These are phyloP conservation scores for Lota lota DNA, from an alignment of 2,113 vertebrate genomes.

Conservation along the genomic window DNA sequence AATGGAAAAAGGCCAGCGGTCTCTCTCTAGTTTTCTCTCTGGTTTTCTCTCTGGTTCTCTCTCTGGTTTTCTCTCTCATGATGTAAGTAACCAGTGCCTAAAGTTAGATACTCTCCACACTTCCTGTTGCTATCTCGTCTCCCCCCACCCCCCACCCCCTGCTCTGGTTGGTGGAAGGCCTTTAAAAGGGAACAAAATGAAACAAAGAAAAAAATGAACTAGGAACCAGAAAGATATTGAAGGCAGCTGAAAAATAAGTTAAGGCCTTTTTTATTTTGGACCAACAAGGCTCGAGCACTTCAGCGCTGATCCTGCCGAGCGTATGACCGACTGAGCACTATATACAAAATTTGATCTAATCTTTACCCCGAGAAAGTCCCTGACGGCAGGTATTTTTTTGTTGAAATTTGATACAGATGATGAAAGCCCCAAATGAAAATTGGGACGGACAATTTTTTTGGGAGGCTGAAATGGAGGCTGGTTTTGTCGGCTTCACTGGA, in stretches of 20 bases:
- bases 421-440: constrained; percentile 37
- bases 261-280: constrained; percentile 26
- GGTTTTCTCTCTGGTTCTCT: too few relatives aligned
- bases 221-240: constrained; percentile 49
- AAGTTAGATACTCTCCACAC: too few relatives aligned
- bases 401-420: constrained; percentile 57
- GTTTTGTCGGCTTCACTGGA: constrained; percentile 41
- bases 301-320: constrained; percentile 24
- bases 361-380: constrained; percentile 31
- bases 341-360: constrained; percentile 59
- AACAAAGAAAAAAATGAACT: too few relatives aligned
- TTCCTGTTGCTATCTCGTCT: too few relatives aligned
- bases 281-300: constrained; percentile 14
- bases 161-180: too few relatives aligned
- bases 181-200: constrained; percentile 33
- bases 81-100: too few relatives aligned
- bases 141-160: too few relatives aligned
- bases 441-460: not conserved
- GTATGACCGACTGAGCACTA: constrained; percentile 46
- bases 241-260: constrained; percentile 31
- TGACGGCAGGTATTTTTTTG: constrained; percentile 17
- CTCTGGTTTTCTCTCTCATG: too few relatives aligned
- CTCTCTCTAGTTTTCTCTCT: too few relatives aligned
- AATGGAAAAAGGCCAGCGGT: too few relatives aligned
- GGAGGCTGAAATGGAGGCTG: constrained; percentile 36